Conservation (phyloP, 1,140 invertebrate species). For the Pantala flavescens region DNA sequence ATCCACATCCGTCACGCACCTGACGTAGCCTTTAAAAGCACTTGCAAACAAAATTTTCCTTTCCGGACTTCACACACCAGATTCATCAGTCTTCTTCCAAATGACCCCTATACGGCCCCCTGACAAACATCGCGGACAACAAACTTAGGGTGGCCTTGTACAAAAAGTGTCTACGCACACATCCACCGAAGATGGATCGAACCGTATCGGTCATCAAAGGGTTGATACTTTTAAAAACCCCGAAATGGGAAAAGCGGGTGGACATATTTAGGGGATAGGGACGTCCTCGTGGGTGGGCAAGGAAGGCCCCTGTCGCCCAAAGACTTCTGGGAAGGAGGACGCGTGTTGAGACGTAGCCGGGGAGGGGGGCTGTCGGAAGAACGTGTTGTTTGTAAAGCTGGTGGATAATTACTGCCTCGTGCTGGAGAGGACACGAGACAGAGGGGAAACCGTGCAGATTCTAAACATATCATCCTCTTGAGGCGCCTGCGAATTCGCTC, state of each 20-base stretch:
- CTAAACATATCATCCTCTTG: not conserved
- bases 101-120: too few relatives aligned
- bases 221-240: too few relatives aligned
- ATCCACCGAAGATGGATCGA: too few relatives aligned
- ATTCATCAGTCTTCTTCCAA: too few relatives aligned
- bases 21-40: too few relatives aligned
- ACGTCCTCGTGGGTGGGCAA: not conserved
- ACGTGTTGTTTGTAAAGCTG: not conserved
- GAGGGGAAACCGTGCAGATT: not conserved
- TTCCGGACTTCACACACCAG: too few relatives aligned
- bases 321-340: not conserved
- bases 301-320: not conserved
- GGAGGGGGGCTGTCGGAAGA: not conserved
- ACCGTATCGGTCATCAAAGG: too few relatives aligned
- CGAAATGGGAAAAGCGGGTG: not conserved
- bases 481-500: not conserved
- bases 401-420: not conserved
- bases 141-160: too few relatives aligned
- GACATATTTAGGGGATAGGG: not conserved
- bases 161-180: too few relatives aligned
- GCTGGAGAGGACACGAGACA: not conserved
- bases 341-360: not conserved
- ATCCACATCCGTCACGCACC: too few relatives aligned
- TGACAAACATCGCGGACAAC: too few relatives aligned
- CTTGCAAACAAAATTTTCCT: too few relatives aligned